Conservation (phyloP, 2,113 vertebrate genomes). For the Rhabdomys dilectus region DNA sequence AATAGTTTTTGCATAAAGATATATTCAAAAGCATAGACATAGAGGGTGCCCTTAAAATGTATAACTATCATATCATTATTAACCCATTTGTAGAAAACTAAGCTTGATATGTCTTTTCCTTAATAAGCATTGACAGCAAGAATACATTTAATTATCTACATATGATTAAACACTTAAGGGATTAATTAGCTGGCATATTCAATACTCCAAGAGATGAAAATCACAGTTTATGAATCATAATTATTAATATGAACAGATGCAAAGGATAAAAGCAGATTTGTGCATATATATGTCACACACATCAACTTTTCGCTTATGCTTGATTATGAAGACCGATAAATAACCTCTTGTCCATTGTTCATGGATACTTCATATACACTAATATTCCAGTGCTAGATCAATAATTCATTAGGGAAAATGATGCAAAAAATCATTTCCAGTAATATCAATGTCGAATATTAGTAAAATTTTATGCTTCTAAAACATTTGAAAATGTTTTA, state of each 20-base stretch:
- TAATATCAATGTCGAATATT: not conserved
- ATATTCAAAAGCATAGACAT: not conserved
- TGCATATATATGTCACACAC: not conserved
- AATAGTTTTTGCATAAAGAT: not conserved
- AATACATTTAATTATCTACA: constrained; percentile 66
- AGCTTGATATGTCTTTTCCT: not conserved
- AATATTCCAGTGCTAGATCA: constrained; percentile 44
- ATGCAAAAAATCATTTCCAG: constrained; percentile 5
- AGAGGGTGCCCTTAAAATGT: not conserved
- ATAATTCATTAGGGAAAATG: not conserved
- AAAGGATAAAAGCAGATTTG: constrained; percentile 59
- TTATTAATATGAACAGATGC: constrained; percentile 75
- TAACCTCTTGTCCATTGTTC: constrained; percentile 12
- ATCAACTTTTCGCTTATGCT: constrained; percentile 32
- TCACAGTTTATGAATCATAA: constrained; percentile 64
- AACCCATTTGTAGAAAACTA: constrained; percentile 22
- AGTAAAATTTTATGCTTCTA: not conserved
- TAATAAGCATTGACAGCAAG: constrained; percentile 8
- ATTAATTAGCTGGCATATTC: constrained; percentile 74
- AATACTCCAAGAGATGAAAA: constrained; percentile 68
- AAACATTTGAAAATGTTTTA: not conserved
- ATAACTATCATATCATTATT: not conserved
- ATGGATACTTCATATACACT: constrained; percentile 28
- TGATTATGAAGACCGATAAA: constrained; percentile 60
- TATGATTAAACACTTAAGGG: constrained; percentile 67